Percentiles rank a stretch among this genome's conserved stretches.
phyloP scores from a whole-genome alignment of 2,797 vertebrate species.

The Chaenodraco wilsoni region DNA sequence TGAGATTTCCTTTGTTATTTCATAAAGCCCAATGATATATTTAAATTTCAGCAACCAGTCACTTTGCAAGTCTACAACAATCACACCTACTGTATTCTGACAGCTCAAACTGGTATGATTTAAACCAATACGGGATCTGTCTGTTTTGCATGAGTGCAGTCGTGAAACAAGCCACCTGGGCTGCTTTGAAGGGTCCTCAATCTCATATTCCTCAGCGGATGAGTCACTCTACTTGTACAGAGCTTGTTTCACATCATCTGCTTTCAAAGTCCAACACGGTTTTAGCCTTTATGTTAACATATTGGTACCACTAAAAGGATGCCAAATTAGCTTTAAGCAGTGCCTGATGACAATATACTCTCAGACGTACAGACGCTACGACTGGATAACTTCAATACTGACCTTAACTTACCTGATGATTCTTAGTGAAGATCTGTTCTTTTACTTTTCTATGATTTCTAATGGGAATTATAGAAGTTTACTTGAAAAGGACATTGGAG shows the following conservation, averaged over 20 bases:
- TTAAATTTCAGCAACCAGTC: constrained; percentile 12
- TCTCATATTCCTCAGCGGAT: constrained; percentile 9
- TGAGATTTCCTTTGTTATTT: not conserved
- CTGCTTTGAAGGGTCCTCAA: constrained; percentile 21
- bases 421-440: no score
- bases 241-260: constrained; percentile 6
- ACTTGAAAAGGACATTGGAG: not conserved
- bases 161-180: constrained; percentile 40
- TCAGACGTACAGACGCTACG: not conserved
- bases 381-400: not conserved
- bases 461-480: no score
- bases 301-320: not conserved
- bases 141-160: constrained; percentile 19
- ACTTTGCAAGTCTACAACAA: constrained; percentile 18
- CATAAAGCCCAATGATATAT: not conserved
- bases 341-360: not conserved
- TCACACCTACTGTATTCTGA: constrained; percentile 18
- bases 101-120: constrained; percentile 31
- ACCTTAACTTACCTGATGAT: no score
- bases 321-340: not conserved
- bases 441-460: no score
- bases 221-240: constrained; percentile 6
- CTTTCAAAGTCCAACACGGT: not conserved
- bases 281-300: not conserved
- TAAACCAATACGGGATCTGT: constrained; percentile 8